Base-by-base conservation (phyloP, 1,140 invertebrate genomes). In the Gryon sp. region DNA sequence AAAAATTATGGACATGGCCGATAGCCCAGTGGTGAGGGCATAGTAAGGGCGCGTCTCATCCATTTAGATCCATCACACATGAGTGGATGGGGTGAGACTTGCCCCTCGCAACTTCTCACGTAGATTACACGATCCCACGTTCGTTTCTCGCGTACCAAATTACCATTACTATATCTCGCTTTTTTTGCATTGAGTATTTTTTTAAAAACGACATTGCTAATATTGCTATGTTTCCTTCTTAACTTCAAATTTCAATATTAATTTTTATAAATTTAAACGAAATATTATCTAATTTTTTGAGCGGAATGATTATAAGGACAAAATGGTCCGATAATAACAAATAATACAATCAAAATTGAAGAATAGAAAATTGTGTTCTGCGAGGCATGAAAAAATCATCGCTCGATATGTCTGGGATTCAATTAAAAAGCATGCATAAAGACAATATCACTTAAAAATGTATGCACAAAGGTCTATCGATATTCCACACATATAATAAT, bases 31-130 rank as follows among this genome's bases (percentile, higher is more conserved):
- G 76, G 57, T 62, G 19, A 38, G 50, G 40, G 55, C 48, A 43
- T 28, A 2, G 52, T 63, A 83, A 85, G 87, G 87, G 88, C 84
- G 84, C 86, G 86, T 89, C 87, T 89, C 87, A 89, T 89, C 87
- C 87, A 89, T 88, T 89, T 89, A 88, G 87, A 84, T 87, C 86
- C 87, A 88, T 88, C 87, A 88, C 87, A 88, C 87, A 87, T 88
- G 86, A 87, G 85, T 88, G 81, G 83, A 84, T 88, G 87, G 87
- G 87, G 87, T 88, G 86, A 86, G 86, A 83, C 82, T 81, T 83
- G 81, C 80, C 82, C 81, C 81, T 80, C 85, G 85, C 82, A 86
- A 83, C 85, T 88, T 89, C 87, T 88, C 86, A 88, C 87, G 83
- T 87, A 86, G 83, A 87, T 87, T 84, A 86, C 82, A 57, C 65